Evolutionary conservation across 1,140 invertebrate genomes (phyloP).

Genomic region (Trichomalopsis sarcophagae): DNA sequence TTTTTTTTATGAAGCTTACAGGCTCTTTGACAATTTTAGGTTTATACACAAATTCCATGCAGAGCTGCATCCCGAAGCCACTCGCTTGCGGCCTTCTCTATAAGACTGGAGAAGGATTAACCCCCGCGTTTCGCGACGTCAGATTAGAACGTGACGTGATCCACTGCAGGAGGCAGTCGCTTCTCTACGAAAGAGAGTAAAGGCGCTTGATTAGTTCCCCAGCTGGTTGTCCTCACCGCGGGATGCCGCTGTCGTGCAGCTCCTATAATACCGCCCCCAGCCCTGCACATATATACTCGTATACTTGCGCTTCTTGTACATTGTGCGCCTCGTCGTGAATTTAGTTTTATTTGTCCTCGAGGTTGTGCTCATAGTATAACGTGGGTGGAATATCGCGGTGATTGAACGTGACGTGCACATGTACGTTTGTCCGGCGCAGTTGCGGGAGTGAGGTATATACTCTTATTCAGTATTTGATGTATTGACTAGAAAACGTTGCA

Average conservation of each 20-base stretch:
- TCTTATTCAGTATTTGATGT: no score
- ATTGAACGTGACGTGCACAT: no score
- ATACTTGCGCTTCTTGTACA: neutral
- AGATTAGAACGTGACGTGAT: conserved; percentile 38
- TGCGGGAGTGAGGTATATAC: no score
- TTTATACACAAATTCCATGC: neutral
- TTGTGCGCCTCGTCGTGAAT: neutral
- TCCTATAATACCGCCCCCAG: conserved; percentile 8
- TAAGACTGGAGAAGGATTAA: neutral
- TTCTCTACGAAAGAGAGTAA: neutral
- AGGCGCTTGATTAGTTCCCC: conserved; percentile 62
- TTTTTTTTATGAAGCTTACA: no score
- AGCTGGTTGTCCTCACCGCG: conserved; percentile 65
- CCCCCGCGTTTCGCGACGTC: neutral
- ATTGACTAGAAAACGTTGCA: no score
- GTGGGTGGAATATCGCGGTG: no score
- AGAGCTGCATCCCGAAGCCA: neutral
- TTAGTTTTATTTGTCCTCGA: neutral
- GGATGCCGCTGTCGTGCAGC: conserved; percentile 56
- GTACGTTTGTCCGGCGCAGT: no score
- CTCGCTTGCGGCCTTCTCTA: neutral
- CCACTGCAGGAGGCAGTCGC: conserved; percentile 5
- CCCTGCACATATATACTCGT: neutral
- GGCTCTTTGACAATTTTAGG: no score
- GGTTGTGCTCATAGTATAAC: no score